A percentile compares a stretch with the other conserved stretches of the same genome.
phyloP scores from a whole-genome alignment of 2,113 vertebrate species.

The Zapus hudsonius region DNA sequence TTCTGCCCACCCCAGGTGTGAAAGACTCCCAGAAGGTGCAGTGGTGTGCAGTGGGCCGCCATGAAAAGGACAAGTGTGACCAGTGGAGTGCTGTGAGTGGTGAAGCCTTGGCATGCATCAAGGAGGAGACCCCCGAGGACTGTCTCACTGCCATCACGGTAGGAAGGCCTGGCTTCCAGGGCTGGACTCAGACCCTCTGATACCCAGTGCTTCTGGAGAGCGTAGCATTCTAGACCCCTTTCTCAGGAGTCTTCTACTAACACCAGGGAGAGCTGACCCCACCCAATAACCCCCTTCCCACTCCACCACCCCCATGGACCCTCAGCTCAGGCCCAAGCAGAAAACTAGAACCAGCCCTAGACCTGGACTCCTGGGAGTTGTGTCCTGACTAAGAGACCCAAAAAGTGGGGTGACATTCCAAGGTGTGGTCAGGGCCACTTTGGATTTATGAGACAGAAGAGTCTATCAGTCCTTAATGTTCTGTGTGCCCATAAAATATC shows the following conservation, averaged over 20 bases:
- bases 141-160: conserved; percentile 92
- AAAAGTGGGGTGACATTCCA: neutral
- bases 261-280: neutral
- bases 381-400: neutral
- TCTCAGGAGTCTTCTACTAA: neutral
- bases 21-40: conserved; percentile 62
- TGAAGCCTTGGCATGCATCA: conserved; percentile 81
- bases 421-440: neutral
- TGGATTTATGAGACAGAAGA: neutral
- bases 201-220: neutral
- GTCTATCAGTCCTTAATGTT: neutral
- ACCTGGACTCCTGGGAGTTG: neutral
- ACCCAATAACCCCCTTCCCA: neutral
- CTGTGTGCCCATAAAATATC: neutral
- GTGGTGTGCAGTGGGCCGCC: conserved; percentile 90
- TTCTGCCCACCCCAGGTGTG: neutral
- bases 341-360: neutral
- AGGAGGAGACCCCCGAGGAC: conserved; percentile 78
- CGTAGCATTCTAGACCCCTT: neutral
- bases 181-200: neutral
- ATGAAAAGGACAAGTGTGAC: conserved; percentile 91
- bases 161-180: conserved; percentile 62
- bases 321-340: neutral
- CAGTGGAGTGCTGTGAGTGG: conserved; percentile 85
- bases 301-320: fast-evolving